A percentile compares a stretch with the other conserved stretches of the same genome.
phyloP scores from a whole-genome alignment of 2,888 invertebrate species.

The Watsonalla binaria region DNA sequence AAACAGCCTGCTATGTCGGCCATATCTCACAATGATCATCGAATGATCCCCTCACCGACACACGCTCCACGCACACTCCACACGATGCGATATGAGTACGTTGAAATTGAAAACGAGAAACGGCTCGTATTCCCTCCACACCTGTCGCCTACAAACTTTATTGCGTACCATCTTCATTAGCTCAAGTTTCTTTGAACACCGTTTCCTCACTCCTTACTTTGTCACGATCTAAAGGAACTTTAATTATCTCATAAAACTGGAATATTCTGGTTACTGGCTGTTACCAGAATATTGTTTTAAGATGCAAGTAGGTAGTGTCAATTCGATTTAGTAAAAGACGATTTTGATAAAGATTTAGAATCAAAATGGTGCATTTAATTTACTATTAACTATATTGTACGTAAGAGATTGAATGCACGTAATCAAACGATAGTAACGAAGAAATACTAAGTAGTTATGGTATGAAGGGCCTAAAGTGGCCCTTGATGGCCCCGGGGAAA shows the following conservation, averaged over 20 bases:
- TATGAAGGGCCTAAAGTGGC: conserved; percentile 32
- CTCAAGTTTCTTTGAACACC: conserved; percentile 41
- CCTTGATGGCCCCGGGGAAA: conserved; percentile 47
- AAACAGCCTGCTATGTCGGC: conserved; percentile 18
- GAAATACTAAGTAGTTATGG: conserved; percentile 19
- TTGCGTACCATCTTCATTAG: conserved; percentile 57
- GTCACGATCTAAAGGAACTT: conserved; percentile 8
- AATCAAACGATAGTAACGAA: conserved; percentile 17
- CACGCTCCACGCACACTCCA: conserved; percentile 7
- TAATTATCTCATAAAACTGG: conserved; percentile 1
- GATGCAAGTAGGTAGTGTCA: conserved; percentile 10
- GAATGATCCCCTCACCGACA: conserved; percentile 21
- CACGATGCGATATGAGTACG: background rate
- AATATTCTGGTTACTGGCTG: conserved; percentile 1
- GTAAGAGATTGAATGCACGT: conserved; percentile 8
- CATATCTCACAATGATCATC: conserved; percentile 30
- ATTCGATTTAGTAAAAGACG: conserved; percentile 3
- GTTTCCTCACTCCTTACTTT: conserved; percentile 21
- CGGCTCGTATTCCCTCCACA: conserved; percentile 34
- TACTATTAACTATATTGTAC: too few relatives aligned
- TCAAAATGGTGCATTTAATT: too few relatives aligned
- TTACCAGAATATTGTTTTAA: background rate
- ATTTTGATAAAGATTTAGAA: too few relatives aligned
- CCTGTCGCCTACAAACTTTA: conserved; percentile 52
- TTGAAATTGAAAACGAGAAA: conserved; percentile 32